Base-by-base conservation (phyloP, 1,140 invertebrate genomes). In the Bombus sylvicola region DNA sequence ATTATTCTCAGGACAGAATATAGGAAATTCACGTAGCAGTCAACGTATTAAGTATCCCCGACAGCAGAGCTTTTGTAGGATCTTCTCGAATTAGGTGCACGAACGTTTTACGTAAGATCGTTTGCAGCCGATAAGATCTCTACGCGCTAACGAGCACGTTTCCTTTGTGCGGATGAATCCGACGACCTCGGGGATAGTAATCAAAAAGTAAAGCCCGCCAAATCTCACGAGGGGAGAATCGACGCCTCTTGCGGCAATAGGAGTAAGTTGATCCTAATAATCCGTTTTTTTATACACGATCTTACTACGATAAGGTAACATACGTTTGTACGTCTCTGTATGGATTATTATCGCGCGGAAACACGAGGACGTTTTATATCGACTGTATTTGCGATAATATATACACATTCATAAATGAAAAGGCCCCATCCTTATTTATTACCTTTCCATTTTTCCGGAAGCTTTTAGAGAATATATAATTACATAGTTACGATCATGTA, bases 331-430 rank as follows among this genome's bases (percentile, higher is more conserved):
- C 75, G 72, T 90, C 81, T 89, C 69, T 91, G 82, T 89, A 89
- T 85, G 82, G 37, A 91, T 89, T 88, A 92, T 90, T 91, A 87
- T 82, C 12, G 88, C 75, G 88, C 84, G 83, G 77, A 87, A 90
- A 34, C 83, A 87, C 81, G 90, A 90, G 59, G 86, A 92, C 90
- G 85, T 92, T 93, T 93, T 93, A 93, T 93, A 93, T 91, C 86
- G 86, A 86, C 86, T 93, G 92, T 92, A 93, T 92, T 93, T 92
- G 88, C 90, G 85, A 92, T 88, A 89, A 92, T 90, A 92, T 91
- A 91, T 87, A 88, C 74, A 82, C 57, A 88, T 83, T 89, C 43
- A 88, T 86, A 86, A 86, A 86, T 71, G 47, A 81, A 68, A 8
- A 43, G 10, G 15, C 1, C 2, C 12, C 15, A 39, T 15, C 10